Evolutionary conservation across 2,797 vertebrate genomes (phyloP), one percentile per base, ranked within the genome.

Genomic region (Smutsia temminckii): DNA sequence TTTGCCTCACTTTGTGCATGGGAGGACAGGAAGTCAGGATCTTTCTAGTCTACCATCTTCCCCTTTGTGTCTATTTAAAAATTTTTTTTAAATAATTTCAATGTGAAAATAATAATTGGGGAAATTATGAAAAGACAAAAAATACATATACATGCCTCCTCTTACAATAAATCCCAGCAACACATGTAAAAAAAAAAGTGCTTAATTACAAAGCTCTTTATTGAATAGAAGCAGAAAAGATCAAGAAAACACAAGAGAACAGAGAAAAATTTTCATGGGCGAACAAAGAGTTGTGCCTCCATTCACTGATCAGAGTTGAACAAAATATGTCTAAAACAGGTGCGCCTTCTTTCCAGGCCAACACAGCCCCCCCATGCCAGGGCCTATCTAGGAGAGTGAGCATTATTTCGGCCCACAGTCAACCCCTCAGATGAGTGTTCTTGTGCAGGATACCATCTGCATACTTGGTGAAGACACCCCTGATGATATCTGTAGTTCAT

Each of bases 181-280:
- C 17, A 10, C 6, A n/a, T 37, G 16, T 92, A 78, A 87, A 81
- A 46, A 46, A 42, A 10, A 46, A 46, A 46, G 46, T 46, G 46
- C 10, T 46, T 46, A 11, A 46, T 46, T 12, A 46, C 11, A 46
- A 46, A 46, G 46, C 16, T 64, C 5, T 91, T 93, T 80, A 55
- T 61, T 68, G 29, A 5, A 40, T 13, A 72, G 88, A 53, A 10
- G 8, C 10, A 89, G 8, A 7, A 85, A 80, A 23, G 29, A 25
- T 66, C 29, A 80, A 87, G 71, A 20, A 96, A 93, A 61, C 4
- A 80, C 74, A 83, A 84, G 40, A 34, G 25, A 64, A 88, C 18
- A 40, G 17, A 63, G 5, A 61, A 68, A 57, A 34, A 5, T 21
- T 42, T 71, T 85, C 18, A 81, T 23, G 32, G 29, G 6, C 14